Percentiles rank a stretch among this genome's conserved stretches.
Evolutionary conservation across 2,888 invertebrate species (phyloP).

Genomic region (Stenodema calcarata): DNA sequence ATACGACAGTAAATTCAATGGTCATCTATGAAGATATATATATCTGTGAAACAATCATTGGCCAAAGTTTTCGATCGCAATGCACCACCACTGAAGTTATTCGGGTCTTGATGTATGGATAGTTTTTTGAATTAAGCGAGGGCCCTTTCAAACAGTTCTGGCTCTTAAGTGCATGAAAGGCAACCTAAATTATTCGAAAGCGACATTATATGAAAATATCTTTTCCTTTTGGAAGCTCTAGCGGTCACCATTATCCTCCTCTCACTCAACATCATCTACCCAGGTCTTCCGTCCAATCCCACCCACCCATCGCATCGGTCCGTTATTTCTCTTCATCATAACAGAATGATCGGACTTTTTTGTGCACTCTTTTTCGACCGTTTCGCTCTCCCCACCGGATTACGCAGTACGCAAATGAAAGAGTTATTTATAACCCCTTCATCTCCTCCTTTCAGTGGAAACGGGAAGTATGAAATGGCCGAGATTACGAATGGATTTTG

Average conservation of each 20-base stretch:
- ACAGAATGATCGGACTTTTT: not conserved
- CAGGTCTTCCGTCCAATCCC: not conserved
- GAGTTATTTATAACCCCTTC: conserved; percentile 2
- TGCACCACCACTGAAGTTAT: not conserved
- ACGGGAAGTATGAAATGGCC: not conserved
- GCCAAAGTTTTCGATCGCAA: not conserved
- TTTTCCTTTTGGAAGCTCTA: not conserved
- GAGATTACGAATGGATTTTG: not conserved
- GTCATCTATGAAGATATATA: too few relatives aligned
- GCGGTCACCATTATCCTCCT: not conserved
- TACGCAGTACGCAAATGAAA: not conserved
- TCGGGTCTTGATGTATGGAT: not conserved
- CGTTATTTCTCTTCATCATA: not conserved
- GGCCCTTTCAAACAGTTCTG: not conserved
- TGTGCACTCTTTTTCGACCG: not conserved
- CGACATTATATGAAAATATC: not conserved
- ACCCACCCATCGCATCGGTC: not conserved
- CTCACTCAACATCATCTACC: not conserved
- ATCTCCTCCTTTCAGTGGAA: not conserved
- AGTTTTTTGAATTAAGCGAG: not conserved
- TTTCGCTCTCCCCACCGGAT: not conserved
- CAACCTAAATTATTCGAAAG: not conserved
- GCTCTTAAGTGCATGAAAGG: not conserved
- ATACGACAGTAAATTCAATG: too few relatives aligned
- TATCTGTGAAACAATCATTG: too few relatives aligned